A percentile compares a stretch with the other conserved stretches of the same genome.
Evolutionary conservation across 2,888 invertebrate genomes (phyloP).

Genomic region (Pantelozetes paolii): DNA sequence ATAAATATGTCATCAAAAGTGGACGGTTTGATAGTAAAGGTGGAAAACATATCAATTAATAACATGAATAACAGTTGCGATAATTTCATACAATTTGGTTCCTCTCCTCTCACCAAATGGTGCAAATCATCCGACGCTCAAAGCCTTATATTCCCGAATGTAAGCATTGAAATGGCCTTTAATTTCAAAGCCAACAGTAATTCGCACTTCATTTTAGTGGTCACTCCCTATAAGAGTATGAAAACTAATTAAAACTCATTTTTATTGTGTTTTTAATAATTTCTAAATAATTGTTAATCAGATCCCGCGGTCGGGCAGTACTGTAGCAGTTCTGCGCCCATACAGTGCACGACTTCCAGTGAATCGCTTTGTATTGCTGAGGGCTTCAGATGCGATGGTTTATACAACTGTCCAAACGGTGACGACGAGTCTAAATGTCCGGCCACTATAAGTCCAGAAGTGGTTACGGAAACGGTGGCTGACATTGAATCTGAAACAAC

Average conservation of each 20-base stretch:
- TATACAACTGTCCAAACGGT: background rate
- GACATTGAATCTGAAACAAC: background rate
- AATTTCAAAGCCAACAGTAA: background rate
- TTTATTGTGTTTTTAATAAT: no score
- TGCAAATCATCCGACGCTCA: background rate
- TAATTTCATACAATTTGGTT: background rate
- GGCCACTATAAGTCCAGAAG: background rate
- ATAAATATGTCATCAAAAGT: background rate
- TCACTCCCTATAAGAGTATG: conserved; percentile 6
- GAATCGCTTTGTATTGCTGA: background rate
- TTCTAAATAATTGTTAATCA: background rate
- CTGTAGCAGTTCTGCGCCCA: background rate
- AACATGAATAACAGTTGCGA: background rate
- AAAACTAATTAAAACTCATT: background rate
- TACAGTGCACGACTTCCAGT: background rate
- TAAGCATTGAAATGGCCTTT: background rate
- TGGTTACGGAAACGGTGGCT: background rate
- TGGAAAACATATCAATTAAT: background rate
- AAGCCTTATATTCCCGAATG: background rate
- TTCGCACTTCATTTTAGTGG: background rate
- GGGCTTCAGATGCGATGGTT: background rate
- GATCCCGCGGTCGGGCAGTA: background rate
- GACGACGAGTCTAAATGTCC: background rate
- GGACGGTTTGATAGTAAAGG: background rate
- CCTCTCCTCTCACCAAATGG: background rate